Conservation (phyloP, 2,113 vertebrate species). For the Oceanites oceanicus region DNA sequence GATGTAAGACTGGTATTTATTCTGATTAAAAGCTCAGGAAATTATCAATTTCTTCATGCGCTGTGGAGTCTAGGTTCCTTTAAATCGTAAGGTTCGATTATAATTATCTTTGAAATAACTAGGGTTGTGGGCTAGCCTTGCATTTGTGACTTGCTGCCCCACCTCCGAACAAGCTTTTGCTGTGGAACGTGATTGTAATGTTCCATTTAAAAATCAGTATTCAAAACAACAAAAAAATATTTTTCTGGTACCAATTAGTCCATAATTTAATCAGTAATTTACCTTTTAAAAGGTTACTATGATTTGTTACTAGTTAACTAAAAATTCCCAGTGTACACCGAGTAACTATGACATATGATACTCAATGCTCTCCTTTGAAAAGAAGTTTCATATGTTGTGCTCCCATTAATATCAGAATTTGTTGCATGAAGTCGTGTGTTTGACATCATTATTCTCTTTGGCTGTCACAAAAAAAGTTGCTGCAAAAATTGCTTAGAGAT, state of each 20-base stretch:
- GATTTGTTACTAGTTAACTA: conserved; percentile 58
- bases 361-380: background rate
- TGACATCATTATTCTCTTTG: background rate
- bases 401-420: background rate
- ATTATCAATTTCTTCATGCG: background rate
- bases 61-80: background rate
- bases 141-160: background rate
- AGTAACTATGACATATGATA: background rate
- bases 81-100: background rate
- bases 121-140: background rate
- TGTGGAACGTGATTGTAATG: background rate
- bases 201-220: background rate
- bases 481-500: conserved; percentile 10
- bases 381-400: background rate
- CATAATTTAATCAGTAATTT: conserved; percentile 45
- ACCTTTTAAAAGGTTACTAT: conserved; percentile 29
- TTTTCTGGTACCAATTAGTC: background rate
- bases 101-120: background rate
- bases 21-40: background rate
- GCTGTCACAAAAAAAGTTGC: background rate
- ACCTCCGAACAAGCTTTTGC: background rate
- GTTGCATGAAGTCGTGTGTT: background rate
- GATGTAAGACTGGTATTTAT: background rate
- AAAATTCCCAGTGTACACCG: background rate
- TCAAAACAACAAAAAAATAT: background rate